Evolutionary conservation across 1,140 invertebrate species (phyloP).

Genomic region (Pogonomyrmex californicus): DNA sequence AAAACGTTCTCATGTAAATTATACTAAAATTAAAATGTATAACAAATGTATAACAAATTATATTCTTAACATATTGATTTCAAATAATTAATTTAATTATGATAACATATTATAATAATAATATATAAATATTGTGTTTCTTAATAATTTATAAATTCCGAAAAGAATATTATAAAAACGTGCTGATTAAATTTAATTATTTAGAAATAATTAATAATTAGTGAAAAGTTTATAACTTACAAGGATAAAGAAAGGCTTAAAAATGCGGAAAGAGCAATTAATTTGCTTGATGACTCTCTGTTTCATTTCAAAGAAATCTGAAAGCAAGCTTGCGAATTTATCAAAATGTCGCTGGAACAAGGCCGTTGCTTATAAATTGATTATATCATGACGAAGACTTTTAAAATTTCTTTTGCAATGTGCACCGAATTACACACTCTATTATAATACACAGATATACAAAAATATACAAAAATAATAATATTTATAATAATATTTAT

Average conservation of each 20-base stretch:
- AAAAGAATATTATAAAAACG: background rate
- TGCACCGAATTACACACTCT: background rate
- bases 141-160: constrained; percentile 7
- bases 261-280: background rate
- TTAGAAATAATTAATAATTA: background rate
- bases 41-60: background rate
- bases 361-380: constrained; percentile 32
- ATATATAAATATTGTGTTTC: background rate
- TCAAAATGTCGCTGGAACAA: constrained; percentile 34
- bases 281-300: background rate
- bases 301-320: background rate
- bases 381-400: constrained; percentile 1
- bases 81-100: background rate
- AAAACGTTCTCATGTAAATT: background rate
- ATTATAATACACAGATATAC: background rate
- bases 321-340: constrained; percentile 11
- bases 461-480: background rate
- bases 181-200: background rate
- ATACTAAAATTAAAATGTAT: background rate
- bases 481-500: background rate
- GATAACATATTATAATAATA: background rate
- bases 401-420: constrained; percentile 22
- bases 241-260: background rate
- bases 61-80: background rate
- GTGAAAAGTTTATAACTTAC: background rate